Evolutionary conservation across 2,797 vertebrate genomes (phyloP).

Genomic region (Sardinella longiceps): DNA sequence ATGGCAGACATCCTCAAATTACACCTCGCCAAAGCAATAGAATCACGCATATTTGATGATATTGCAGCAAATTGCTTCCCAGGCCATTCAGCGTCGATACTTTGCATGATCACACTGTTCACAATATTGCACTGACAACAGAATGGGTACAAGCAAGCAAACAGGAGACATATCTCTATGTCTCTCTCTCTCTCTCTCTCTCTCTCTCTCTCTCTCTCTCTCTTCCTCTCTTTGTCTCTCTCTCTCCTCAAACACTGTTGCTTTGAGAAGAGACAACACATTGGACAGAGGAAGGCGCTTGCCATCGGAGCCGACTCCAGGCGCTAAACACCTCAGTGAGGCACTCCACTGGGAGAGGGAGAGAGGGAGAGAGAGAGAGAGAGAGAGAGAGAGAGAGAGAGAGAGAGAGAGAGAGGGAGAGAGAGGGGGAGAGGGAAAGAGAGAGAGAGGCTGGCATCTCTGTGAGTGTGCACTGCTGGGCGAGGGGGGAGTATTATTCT

Average conservation of each 20-base stretch:
- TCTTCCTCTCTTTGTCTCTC: neutral
- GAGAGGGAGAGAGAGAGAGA: neutral
- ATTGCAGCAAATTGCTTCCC: slow-evolving; percentile 27
- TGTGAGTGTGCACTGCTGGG: slow-evolving; percentile 30
- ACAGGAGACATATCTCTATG: neutral
- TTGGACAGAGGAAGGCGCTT: neutral
- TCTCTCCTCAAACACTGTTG: neutral
- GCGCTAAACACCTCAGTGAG: neutral
- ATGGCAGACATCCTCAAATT: slow-evolving; percentile 33
- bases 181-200: neutral
- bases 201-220: neutral
- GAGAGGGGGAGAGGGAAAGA: neutral
- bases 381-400: neutral
- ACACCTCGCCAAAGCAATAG: slow-evolving; percentile 23
- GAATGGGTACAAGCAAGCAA: neutral
- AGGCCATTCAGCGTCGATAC: slow-evolving; percentile 14
- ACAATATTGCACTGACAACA: slow-evolving; percentile 1
- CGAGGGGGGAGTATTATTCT: slow-evolving; percentile 41
- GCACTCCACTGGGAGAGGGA: neutral
- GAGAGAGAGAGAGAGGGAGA: neutral
- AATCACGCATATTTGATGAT: slow-evolving; percentile 11
- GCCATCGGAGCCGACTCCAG: slow-evolving; percentile 12
- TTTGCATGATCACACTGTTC: neutral
- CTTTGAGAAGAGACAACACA: neutral
- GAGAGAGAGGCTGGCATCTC: slow-evolving; percentile 5